These are phyloP conservation scores for Mola mola DNA, from an alignment of 2,113 vertebrate genomes.

Conservation along the genomic window DNA sequence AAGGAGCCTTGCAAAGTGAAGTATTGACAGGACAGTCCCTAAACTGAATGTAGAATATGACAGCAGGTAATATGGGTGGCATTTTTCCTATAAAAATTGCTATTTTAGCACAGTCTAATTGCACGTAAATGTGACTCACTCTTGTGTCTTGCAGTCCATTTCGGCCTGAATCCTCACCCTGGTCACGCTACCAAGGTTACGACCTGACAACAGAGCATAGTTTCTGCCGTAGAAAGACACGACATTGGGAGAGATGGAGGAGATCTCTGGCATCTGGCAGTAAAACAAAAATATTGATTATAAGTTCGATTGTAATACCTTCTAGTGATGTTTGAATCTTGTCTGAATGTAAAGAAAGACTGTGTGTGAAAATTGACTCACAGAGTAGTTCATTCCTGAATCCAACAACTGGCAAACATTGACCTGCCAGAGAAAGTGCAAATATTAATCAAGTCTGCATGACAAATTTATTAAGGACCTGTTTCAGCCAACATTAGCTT, in stretches of 20 bases:
- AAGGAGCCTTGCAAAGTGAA: too few relatives aligned
- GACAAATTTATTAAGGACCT: not conserved
- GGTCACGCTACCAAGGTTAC: constrained; percentile 82
- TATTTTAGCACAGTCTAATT: not conserved
- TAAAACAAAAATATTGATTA: constrained; percentile 44
- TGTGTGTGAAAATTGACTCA: constrained; percentile 32
- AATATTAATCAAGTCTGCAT: not conserved
- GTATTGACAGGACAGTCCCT: too few relatives aligned
- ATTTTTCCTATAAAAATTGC: not conserved
- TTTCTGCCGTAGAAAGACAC: constrained; percentile 89
- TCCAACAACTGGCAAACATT: constrained; percentile 19
- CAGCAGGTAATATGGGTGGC: not conserved
- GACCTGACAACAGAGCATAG: constrained; percentile 81
- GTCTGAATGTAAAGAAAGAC: not conserved
- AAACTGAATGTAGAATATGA: too few relatives aligned
- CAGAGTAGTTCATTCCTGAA: constrained; percentile 15
- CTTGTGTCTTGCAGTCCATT: constrained; percentile 77
- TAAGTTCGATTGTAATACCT: not conserved
- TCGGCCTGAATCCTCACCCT: constrained; percentile 82
- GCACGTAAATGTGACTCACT: constrained; percentile 57
- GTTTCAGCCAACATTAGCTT: not conserved
- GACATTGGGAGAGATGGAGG: constrained; percentile 81
- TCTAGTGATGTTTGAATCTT: not conserved
- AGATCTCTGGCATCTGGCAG: constrained; percentile 81
- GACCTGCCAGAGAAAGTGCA: constrained; percentile 34